A percentile compares a stretch with the other conserved stretches of the same genome.
These are phyloP conservation scores for Vesta saturnalis DNA, from an alignment of 2,888 invertebrate genomes.

Conservation along the genomic window DNA sequence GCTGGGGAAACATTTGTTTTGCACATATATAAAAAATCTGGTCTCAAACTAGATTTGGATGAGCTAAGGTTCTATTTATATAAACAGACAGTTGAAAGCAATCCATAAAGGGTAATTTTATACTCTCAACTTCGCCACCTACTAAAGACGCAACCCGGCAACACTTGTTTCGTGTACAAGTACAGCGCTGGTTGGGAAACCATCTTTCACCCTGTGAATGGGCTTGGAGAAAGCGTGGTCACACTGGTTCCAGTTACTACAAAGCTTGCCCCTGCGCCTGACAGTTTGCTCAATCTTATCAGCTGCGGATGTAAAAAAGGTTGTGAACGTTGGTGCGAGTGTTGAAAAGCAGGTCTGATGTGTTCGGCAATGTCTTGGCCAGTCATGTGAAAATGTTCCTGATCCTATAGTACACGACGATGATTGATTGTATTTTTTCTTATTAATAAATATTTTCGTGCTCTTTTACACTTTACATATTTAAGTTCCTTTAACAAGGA, in stretches of 20 bases:
- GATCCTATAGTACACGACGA: background rate
- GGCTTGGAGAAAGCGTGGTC: background rate
- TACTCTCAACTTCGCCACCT: background rate
- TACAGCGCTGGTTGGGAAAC: background rate
- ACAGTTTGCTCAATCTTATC: no score
- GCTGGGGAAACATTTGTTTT: no score
- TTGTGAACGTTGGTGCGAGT: no score
- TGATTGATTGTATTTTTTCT: background rate
- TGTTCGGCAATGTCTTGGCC: background rate
- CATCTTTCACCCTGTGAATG: constrained; percentile 1
- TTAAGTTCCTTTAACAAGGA: background rate
- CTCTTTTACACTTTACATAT: background rate
- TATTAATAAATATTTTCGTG: background rate
- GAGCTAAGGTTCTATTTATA: constrained; percentile 18
- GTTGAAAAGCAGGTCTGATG: background rate
- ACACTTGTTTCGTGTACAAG: background rate
- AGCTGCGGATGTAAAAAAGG: no score
- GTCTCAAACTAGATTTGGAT: constrained; percentile 13
- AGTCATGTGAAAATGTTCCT: background rate
- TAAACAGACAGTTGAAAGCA: constrained; percentile 12
- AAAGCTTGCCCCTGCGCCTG: no score
- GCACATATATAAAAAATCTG: constrained; percentile 12
- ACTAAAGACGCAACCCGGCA: background rate
- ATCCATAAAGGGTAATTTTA: background rate
- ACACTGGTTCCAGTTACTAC: background rate